These are phyloP conservation scores for Epinotia ramella DNA, from an alignment of 2,888 invertebrate genomes.

Conservation along the genomic window DNA sequence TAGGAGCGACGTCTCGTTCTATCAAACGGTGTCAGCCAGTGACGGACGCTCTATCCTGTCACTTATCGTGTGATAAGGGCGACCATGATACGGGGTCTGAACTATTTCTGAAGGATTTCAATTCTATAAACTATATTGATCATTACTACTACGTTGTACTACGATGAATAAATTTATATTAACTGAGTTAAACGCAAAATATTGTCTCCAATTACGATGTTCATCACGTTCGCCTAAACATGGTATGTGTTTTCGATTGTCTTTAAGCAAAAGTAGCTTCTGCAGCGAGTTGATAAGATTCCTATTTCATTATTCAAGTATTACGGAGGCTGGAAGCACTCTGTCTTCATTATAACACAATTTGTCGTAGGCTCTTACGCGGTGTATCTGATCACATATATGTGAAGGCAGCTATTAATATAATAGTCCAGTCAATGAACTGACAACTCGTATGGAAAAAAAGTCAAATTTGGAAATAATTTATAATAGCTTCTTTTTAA, in stretches of 20 bases:
- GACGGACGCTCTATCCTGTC: no score
- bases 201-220: slow-evolving; percentile 35
- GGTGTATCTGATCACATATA: slow-evolving; percentile 42
- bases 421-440: no score
- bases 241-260: slow-evolving; percentile 14
- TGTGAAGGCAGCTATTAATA: slow-evolving; percentile 42
- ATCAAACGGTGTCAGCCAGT: no score
- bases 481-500: no score
- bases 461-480: no score
- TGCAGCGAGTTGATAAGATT: slow-evolving; percentile 28
- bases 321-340: slow-evolving; percentile 48
- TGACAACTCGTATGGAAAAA: no score
- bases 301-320: slow-evolving; percentile 41
- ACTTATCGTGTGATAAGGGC: no score
- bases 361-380: slow-evolving; percentile 49
- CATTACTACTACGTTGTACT: no score
- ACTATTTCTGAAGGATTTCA: not conserved
- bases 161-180: slow-evolving; percentile 4
- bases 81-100: no score
- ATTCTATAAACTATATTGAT: not conserved
- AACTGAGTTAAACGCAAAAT: slow-evolving; percentile 19
- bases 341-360: slow-evolving; percentile 54
- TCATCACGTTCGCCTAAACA: slow-evolving; percentile 30
- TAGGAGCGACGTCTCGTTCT: no score
- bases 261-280: slow-evolving; percentile 6